phyloP scores from a whole-genome alignment of 1,140 invertebrate genomes.

The Drosophila setifemur region DNA sequence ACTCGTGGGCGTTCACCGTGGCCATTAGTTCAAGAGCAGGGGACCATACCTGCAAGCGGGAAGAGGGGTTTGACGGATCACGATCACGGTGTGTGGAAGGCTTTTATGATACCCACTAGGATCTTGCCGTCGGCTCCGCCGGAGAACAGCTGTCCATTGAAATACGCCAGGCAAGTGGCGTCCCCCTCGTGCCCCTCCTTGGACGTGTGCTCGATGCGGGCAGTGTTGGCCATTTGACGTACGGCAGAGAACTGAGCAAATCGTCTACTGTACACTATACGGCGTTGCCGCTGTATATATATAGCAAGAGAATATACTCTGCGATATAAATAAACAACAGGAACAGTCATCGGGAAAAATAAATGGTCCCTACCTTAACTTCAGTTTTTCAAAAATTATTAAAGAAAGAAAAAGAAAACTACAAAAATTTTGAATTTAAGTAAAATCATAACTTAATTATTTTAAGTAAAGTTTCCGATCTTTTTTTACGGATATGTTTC shows the following conservation, averaged over 20 bases:
- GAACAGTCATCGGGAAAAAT: neutral
- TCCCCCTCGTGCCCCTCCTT: slow-evolving; percentile 77
- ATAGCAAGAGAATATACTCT: slow-evolving; percentile 22
- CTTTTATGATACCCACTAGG: slow-evolving; percentile 60
- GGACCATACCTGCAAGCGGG: slow-evolving; percentile 53
- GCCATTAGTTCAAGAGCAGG: slow-evolving; percentile 50
- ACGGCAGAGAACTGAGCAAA: slow-evolving; percentile 24
- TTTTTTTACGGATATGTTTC: no score
- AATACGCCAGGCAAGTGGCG: slow-evolving; percentile 63
- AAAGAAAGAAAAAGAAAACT: no score
- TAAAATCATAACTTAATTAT: no score
- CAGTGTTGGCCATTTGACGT: slow-evolving; percentile 49
- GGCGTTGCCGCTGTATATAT: slow-evolving; percentile 1
- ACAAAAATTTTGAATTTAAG: no score
- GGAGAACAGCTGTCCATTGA: slow-evolving; percentile 68
- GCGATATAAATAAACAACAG: slow-evolving; percentile 12
- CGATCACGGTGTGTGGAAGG: neutral
- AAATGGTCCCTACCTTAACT: neutral
- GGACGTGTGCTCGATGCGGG: slow-evolving; percentile 58
- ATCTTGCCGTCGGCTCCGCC: slow-evolving; percentile 82
- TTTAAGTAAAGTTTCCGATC: no score
- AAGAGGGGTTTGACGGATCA: neutral
- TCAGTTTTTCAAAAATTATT: no score
- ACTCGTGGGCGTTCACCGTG: slow-evolving; percentile 64
- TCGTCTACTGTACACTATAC: neutral